Base-by-base conservation (phyloP, 64 coral and sea anemone genomes). In the Porites lutea region DNA sequence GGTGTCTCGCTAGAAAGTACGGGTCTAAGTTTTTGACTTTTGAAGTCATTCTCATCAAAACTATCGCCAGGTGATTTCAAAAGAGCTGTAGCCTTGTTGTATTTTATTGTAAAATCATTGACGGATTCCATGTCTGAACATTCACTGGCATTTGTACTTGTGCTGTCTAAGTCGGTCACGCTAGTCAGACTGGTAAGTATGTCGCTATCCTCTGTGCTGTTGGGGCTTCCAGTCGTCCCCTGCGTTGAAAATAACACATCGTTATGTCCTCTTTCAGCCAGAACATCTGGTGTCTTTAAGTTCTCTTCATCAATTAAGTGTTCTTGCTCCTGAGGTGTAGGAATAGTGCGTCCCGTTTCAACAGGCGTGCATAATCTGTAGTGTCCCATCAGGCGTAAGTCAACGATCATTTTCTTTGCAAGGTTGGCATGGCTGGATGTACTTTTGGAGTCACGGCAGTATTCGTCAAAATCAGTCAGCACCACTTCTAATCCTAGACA, bases 401-500 rank as follows among this genome's bases (percentile, higher is more conserved):
- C 73, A 51, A 82, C 12, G 23, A 91, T 91, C 78, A 75, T 91
- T 18, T 83, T 55, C 66, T 87, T 79, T 5, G 44, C 60, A 7
- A 85, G 19, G 57, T n/a, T 87, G 0, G 73, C 66, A 60, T 92
- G 91, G 20, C 75, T 37, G 9, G 91, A 84, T 9, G 27, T 87
- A n/a, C 71, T 59, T 48, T 92, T 92, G 20, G 82, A 52, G 73
- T 77, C 82, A 55, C 52, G 71, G 70, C 60, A 92, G 61, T 79
- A 78, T 22, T 76, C 64, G 10, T 92, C 91, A 74, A 74, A 92
- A 20, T 92, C 91, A 63, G 59, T 10, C 58, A 87, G 68, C 47
- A 87, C 23, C n/a, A 87, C 8, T 8, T 92, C 90, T 23, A 92
- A 69, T 18, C 62, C 91, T 92, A 52, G 3, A 75, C 7, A 62